These are phyloP conservation scores for Brevimyrus niger DNA, from an alignment of 2,113 vertebrate genomes.

Conservation along the genomic window DNA sequence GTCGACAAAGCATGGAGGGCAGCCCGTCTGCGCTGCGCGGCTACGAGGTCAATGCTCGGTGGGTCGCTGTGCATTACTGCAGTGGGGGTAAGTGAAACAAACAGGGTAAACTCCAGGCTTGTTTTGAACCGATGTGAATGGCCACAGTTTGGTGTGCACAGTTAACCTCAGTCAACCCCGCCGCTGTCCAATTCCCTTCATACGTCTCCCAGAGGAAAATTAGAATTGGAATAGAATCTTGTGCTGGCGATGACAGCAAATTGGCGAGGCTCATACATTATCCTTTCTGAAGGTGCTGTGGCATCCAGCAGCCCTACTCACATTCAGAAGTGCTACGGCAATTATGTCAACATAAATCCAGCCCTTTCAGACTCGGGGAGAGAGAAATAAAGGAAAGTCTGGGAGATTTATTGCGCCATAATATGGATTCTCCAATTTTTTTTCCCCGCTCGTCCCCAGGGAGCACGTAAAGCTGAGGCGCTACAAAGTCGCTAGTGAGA, in stretches of 20 bases:
- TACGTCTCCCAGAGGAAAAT: slow-evolving; percentile 15
- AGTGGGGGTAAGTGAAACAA: slow-evolving; percentile 11
- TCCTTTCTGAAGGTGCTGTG: slow-evolving; percentile 30
- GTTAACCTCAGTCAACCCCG: slow-evolving; percentile 24
- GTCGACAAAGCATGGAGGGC: neutral
- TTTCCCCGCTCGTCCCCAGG: neutral
- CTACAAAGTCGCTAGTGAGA: slow-evolving; percentile 26
- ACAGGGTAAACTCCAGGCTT: slow-evolving; percentile 10
- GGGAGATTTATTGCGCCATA: slow-evolving; percentile 46
- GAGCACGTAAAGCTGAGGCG: slow-evolving; percentile 28
- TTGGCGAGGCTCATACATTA: slow-evolving; percentile 30
- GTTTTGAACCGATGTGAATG: slow-evolving; percentile 15
- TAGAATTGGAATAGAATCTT: slow-evolving; percentile 19
- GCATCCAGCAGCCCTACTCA: slow-evolving; percentile 26
- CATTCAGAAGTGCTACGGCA: slow-evolving; percentile 32
- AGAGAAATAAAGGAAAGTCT: slow-evolving; percentile 30
- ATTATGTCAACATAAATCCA: slow-evolving; percentile 50
- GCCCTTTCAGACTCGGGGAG: slow-evolving; percentile 25
- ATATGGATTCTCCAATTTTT: slow-evolving; percentile 29
- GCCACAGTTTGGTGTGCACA: slow-evolving; percentile 10
- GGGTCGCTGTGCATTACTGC: neutral
- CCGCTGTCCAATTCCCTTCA: slow-evolving; percentile 20
- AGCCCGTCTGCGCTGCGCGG: neutral
- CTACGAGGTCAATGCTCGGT: neutral
- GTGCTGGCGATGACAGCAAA: slow-evolving; percentile 20